A percentile compares a stretch with the other conserved stretches of the same genome.
phyloP scores from a whole-genome alignment of 2,113 vertebrate species.

The Pachyramphus minor region DNA sequence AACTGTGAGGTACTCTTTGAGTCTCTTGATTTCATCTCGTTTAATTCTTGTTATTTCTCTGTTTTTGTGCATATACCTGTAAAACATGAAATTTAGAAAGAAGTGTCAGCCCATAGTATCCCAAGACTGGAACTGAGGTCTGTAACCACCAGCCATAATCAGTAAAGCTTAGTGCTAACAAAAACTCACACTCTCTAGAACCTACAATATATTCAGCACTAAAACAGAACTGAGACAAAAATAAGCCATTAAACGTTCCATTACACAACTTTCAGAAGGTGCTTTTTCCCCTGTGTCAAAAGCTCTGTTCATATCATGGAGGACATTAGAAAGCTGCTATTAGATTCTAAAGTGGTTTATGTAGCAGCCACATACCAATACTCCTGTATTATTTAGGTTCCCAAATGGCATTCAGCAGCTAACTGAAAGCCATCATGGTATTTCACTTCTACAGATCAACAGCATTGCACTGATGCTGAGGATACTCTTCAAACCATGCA shows the following conservation, averaged over 20 bases:
- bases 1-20: conserved; percentile 93
- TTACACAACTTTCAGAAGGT: background rate
- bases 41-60: conserved; percentile 95
- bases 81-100: conserved; percentile 16
- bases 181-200: background rate
- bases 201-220: background rate
- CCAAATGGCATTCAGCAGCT: background rate
- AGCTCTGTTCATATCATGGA: background rate
- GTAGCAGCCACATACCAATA: background rate
- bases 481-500: background rate
- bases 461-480: background rate
- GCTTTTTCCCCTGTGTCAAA: background rate
- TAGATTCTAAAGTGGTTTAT: background rate
- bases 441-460: background rate
- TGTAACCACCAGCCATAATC: background rate
- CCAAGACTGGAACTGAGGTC: background rate
- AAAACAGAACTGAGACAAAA: background rate
- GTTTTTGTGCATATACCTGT: conserved; percentile 97
- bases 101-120: background rate
- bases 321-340: background rate
- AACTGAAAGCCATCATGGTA: background rate
- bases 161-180: background rate
- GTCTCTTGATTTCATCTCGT: conserved; percentile 95
- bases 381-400: background rate
- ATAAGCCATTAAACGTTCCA: background rate